Evolutionary conservation across 2,113 vertebrate genomes (phyloP).

Genomic region (Porphyrio hochstetteri): DNA sequence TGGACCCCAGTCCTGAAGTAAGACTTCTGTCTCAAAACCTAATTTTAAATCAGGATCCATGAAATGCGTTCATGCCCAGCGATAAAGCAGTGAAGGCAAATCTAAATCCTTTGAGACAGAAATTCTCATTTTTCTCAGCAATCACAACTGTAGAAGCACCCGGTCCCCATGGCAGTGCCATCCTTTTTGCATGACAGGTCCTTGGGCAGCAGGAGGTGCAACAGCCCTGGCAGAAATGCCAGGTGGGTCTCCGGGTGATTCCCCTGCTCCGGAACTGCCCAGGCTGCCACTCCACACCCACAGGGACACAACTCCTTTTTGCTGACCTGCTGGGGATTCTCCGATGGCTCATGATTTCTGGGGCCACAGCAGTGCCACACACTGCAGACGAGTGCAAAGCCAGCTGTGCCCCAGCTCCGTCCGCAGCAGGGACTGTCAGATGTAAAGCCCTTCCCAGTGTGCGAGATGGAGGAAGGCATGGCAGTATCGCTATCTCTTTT

Average conservation of each 20-base stretch:
- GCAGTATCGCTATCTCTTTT: neutral
- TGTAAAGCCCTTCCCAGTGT: neutral
- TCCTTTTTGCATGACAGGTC: neutral
- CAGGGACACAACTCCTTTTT: neutral
- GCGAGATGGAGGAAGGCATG: neutral
- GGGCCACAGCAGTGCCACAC: rapidly evolving
- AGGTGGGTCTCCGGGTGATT: neutral
- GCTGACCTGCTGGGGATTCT: neutral
- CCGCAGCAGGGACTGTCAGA: neutral
- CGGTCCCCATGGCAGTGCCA: neutral
- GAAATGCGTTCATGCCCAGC: neutral
- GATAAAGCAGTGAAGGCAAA: neutral
- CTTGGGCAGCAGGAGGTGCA: neutral
- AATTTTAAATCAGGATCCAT: neutral
- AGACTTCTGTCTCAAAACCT: neutral
- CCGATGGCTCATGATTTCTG: rapidly evolving
- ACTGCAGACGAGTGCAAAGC: neutral
- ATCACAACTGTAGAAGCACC: neutral
- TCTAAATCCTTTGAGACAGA: neutral
- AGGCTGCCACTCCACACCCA: neutral
- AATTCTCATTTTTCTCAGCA: neutral
- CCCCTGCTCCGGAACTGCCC: neutral
- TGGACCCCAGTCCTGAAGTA: neutral
- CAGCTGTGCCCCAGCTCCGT: neutral
- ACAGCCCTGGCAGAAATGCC: neutral